A percentile compares a stretch with the other conserved stretches of the same genome.
These are phyloP conservation scores for Cecidostiba fungosa DNA, from an alignment of 2,888 invertebrate genomes.

Conservation along the genomic window DNA sequence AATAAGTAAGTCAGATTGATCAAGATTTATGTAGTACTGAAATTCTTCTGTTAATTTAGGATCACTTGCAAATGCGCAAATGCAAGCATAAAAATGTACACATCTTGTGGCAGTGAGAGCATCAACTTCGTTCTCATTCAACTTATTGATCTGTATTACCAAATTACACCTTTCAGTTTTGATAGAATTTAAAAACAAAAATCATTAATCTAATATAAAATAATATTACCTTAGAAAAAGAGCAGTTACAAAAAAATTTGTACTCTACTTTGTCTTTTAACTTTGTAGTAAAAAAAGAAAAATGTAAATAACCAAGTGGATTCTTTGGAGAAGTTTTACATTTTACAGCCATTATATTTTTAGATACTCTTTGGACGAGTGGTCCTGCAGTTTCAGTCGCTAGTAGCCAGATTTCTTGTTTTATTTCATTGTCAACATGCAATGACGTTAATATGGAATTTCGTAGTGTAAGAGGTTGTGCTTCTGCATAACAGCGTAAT, in stretches of 20 bases:
- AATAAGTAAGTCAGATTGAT: conserved; percentile 75
- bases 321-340: conserved; percentile 85
- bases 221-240: conserved; percentile 80
- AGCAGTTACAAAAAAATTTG: conserved; percentile 83
- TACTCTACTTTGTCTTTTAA: conserved; percentile 81
- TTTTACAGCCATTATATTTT: conserved; percentile 87
- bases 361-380: conserved; percentile 86
- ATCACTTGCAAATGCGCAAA: conserved; percentile 87
- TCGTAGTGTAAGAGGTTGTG: conserved; percentile 84
- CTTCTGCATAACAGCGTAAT: conserved; percentile 83
- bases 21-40: conserved; percentile 82
- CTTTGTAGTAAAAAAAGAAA: conserved; percentile 83
- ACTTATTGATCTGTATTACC: conserved; percentile 67
- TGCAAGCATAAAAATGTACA: conserved; percentile 87
- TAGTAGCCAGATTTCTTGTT: conserved; percentile 83
- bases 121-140: conserved; percentile 71
- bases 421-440: conserved; percentile 83
- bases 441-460: conserved; percentile 84
- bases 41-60: conserved; percentile 84
- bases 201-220: neutral
- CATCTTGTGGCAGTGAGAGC: conserved; percentile 80
- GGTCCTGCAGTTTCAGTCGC: conserved; percentile 84
- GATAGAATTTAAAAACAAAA: conserved; percentile 42
- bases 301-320: conserved; percentile 87
- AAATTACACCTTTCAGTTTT: conserved; percentile 40